phyloP scores from a whole-genome alignment of 2,113 vertebrate genomes.

The Gallinago media region DNA sequence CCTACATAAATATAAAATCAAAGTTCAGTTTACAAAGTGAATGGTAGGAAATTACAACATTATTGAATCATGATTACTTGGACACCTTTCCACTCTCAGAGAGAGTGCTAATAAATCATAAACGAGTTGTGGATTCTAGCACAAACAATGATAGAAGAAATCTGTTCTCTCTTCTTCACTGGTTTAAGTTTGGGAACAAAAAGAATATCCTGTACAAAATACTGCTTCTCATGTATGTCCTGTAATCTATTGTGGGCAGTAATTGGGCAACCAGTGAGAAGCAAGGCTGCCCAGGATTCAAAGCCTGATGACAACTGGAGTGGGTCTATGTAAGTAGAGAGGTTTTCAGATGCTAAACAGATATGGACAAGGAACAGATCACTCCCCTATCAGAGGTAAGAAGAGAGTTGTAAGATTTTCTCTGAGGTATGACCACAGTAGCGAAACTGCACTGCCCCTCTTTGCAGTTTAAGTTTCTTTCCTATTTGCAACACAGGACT shows the following conservation, averaged over 20 bases:
- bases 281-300: background rate
- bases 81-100: background rate
- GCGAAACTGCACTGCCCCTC: background rate
- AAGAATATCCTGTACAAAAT: background rate
- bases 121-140: background rate
- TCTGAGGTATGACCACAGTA: background rate
- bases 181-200: background rate
- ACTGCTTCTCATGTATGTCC: background rate
- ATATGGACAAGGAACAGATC: background rate
- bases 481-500: background rate
- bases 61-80: background rate
- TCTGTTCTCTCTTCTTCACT: background rate
- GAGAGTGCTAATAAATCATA: background rate
- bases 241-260: background rate
- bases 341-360: background rate
- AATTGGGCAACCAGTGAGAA: background rate
- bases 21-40: background rate
- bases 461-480: background rate
- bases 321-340: background rate
- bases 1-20: background rate
- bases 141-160: background rate
- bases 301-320: background rate
- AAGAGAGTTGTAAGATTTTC: rapidly evolving
- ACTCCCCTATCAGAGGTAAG: background rate
- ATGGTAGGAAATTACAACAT: background rate